Evolutionary conservation across 2,888 invertebrate genomes (phyloP), one percentile per base, ranked within the genome.

Genomic region (Trisateles emortualis): DNA sequence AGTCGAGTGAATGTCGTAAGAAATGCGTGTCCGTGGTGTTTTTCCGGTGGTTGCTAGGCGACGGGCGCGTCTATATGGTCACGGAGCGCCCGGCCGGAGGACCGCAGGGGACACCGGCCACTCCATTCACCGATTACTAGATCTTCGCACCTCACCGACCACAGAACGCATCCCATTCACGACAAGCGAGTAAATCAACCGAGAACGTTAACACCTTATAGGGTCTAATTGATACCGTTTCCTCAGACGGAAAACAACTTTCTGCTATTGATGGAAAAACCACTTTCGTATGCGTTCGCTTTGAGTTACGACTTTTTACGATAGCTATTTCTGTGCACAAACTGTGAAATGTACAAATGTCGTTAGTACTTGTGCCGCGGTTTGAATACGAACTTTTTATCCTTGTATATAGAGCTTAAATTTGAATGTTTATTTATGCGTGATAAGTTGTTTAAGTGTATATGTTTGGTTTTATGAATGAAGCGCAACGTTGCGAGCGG

Each of bases 401-500:
- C 26, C 6, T 51, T 50, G 22, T 24, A 1, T 1, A 58, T 86
- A 89, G 72, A 76, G 84, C 79, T 68, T 60, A 71, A 65, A 76
- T 77, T 88, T 41, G 70, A 53, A 53, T 68, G 74, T 26, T 47
- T 40, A 36, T 32, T 49, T 42, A 41, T 47, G 59, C 30, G 62
- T 73, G 77, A 78, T 88, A 68, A 32, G 76, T 60, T 77, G 67
- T 76, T 78, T 64, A 47, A 50, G 57, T 52, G 43, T 58, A 48
- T 45, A 64, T 60, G 72, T 68, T 74, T 63, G 72, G 79, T 86
- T 92, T 92, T 92, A 92, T 92, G 92, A 92, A 92, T 92, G 92
- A 91, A 92, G 87, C 88, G 86, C 90, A 86, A 84, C 90, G 86
- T 86, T 86, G 90, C 85, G 88, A 90, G 88, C 92, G 92, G 92